Percentiles rank a stretch among this genome's conserved stretches.
phyloP scores from a whole-genome alignment of 1,140 invertebrate genomes.

The Eurosta solidaginis region DNA sequence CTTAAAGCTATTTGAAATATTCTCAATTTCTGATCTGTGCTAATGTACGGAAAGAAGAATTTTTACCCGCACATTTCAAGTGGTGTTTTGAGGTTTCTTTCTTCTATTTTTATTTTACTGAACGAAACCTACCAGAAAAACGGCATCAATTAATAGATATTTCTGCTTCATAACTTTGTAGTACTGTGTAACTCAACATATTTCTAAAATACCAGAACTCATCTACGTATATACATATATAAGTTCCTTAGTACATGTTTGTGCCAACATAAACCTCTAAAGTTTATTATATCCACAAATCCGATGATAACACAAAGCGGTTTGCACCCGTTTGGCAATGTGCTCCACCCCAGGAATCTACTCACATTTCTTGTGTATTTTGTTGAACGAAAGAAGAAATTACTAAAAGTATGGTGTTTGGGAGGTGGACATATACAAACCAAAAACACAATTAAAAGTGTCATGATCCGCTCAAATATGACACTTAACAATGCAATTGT shows the following conservation, averaged over 20 bases:
- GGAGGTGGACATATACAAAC: background rate
- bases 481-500: background rate
- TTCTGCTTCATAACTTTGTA: too few relatives aligned
- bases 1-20: too few relatives aligned
- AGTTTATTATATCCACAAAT: conserved; percentile 16
- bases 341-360: background rate
- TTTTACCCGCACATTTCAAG: too few relatives aligned
- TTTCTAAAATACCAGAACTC: too few relatives aligned
- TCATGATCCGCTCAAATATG: conserved; percentile 18
- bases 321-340: background rate
- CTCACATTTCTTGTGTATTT: background rate
- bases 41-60: too few relatives aligned
- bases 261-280: background rate
- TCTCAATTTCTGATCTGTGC: too few relatives aligned
- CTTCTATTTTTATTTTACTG: too few relatives aligned
- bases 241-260: background rate
- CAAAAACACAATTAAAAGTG: background rate
- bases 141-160: too few relatives aligned
- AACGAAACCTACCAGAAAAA: too few relatives aligned
- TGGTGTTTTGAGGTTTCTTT: too few relatives aligned
- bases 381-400: background rate
- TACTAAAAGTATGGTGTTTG: background rate
- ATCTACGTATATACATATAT: background rate
- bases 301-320: background rate
- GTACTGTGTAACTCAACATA: too few relatives aligned